These are phyloP conservation scores for Electrophaes corylata DNA, from an alignment of 2,888 invertebrate species.

Conservation along the genomic window DNA sequence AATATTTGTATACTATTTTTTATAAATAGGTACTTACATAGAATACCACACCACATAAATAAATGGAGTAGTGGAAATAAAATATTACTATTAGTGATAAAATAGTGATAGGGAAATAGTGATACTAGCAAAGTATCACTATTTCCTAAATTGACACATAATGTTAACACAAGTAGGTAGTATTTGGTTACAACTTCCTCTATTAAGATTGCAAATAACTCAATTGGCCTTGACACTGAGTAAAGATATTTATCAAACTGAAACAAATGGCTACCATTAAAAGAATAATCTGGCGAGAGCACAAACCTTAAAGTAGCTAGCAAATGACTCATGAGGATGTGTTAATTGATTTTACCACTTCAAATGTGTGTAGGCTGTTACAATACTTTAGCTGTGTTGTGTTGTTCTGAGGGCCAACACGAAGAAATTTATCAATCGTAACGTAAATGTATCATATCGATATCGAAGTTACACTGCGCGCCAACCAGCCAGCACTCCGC, in stretches of 20 bases:
- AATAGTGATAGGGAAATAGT: too few relatives aligned
- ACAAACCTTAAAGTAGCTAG: background rate
- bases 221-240: conserved; percentile 8
- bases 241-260: background rate
- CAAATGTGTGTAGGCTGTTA: background rate
- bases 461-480: too few relatives aligned
- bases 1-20: too few relatives aligned
- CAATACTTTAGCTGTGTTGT: background rate
- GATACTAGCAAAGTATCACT: background rate
- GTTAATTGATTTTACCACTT: background rate
- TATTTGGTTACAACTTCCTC: conserved; percentile 14
- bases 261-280: background rate
- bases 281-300: background rate
- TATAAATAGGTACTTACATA: too few relatives aligned
- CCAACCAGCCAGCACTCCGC: too few relatives aligned
- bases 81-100: too few relatives aligned
- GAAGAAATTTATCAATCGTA: too few relatives aligned
- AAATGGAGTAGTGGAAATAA: too few relatives aligned
- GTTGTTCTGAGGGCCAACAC: too few relatives aligned
- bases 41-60: too few relatives aligned
- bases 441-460: too few relatives aligned
- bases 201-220: background rate
- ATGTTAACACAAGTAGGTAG: background rate
- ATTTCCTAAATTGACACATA: conserved; percentile 6
- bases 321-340: background rate